Evolutionary conservation across 2,113 vertebrate genomes (phyloP), one percentile per base, ranked within the genome.

Genomic region (Apodemus speciosus): DNA sequence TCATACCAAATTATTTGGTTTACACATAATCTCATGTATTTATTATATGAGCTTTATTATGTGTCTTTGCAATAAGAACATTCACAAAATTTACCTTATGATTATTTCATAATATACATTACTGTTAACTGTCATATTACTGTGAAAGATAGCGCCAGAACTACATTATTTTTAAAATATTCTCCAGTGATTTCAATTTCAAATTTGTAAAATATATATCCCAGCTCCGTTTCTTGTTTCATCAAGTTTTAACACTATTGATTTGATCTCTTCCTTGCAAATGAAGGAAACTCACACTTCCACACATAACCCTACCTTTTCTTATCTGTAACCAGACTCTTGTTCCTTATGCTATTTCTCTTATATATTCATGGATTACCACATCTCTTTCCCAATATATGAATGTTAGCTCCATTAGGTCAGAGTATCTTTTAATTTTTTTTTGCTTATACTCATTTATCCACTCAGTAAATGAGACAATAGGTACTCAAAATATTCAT

Each of bases 221-320:
- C 27, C 46, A 84, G 46, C 20, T 94, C 18, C 87, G 56, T 91
- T 92, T 95, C 90, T 92, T 89, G 21, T 95, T 92, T 90, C 71
- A 94, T 91, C 71, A 80, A 94, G 76, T 64, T 81, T 93, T 68
- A 21, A 89, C 66, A 86, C 60, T 91, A 64, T 38, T 72, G 23
- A 25, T 83, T 96, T 94, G 51, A 62, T 81, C 10, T 56, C 23
- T 81, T 76, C 38, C 25, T 93, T 93, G 43, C 75, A 94, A 96
- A 88, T 75, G 49, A 88, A 92, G 69, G 15, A 87, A 94, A 90
- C 35, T 93, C 88, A 66, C 71, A 89, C 30, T 18, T 87, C 27
- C 13, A 35, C 30, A 75, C 25, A 80, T 51, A 89, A 16, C 14
- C 10, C 27, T 64, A 23, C 16, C 20, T 83, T 38, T 91, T 8